Conservation (phyloP, 2,113 vertebrate genomes). For the Pomatorhinus ruficollis region DNA sequence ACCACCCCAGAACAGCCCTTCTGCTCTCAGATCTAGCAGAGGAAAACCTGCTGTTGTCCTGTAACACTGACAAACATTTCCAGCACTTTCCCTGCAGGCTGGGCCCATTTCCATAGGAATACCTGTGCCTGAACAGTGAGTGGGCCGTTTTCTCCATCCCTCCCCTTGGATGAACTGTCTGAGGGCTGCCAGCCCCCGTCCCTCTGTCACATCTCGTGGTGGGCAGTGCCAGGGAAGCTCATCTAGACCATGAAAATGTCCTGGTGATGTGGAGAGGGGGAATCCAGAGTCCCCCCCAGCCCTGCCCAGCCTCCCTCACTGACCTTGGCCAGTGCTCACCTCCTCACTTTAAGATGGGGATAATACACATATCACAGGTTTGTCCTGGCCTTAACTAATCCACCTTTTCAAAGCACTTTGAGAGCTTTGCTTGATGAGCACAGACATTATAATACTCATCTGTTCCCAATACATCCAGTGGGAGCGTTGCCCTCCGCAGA, state of each 20-base stretch:
- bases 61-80: neutral
- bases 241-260: rapidly evolving
- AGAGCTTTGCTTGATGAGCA: conserved; percentile 60
- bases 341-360: conserved; percentile 47
- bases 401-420: conserved; percentile 42
- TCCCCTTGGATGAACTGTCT: neutral
- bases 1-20: neutral
- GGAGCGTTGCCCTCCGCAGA: neutral
- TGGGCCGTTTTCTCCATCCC: neutral
- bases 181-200: neutral
- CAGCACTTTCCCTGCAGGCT: neutral
- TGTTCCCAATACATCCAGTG: neutral
- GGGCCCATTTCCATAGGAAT: neutral
- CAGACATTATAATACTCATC: conserved; percentile 26
- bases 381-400: conserved; percentile 45
- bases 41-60: neutral
- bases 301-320: neutral
- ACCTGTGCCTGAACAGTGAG: too few species aligned
- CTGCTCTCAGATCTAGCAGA: neutral
- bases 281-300: neutral
- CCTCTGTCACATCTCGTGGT: rapidly evolving
- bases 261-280: rapidly evolving
- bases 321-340: conserved; percentile 26
- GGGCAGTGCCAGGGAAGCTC: neutral
- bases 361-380: conserved; percentile 45